Evolutionary conservation across 2,888 invertebrate species (phyloP).

Genomic region (Drosophila hamatofila): DNA sequence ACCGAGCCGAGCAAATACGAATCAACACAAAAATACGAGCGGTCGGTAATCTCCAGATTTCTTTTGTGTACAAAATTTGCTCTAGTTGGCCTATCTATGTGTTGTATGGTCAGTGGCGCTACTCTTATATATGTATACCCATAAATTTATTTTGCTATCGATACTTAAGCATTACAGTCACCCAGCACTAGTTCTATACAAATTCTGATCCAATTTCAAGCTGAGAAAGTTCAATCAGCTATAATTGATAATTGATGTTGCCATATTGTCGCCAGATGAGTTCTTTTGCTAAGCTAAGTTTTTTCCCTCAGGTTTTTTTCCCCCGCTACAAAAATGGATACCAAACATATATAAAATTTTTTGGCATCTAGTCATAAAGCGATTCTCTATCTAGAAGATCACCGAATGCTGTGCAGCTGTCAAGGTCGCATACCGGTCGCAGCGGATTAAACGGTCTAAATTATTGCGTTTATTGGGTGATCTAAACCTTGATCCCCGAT

Average conservation of each 20-base stretch:
- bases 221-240: not conserved
- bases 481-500: conserved; percentile 1
- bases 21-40: no score
- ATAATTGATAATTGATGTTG: not conserved
- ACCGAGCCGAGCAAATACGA: no score
- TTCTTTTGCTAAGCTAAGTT: no score
- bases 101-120: no score
- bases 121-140: not conserved
- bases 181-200: not conserved
- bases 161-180: no score
- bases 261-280: not conserved
- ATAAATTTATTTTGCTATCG: not conserved
- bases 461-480: conserved; percentile 7
- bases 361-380: conserved; percentile 9
- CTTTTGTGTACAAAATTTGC: no score
- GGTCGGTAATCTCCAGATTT: no score
- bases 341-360: not conserved
- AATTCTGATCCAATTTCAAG: not conserved
- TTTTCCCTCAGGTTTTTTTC: not conserved
- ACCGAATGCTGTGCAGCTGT: conserved; percentile 4
- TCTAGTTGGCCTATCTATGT: no score
- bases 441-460: conserved; percentile 16
- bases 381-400: conserved; percentile 12
- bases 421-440: not conserved
- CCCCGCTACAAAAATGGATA: conserved; percentile 6